Percentiles rank a stretch among this genome's conserved stretches.
Evolutionary conservation across 2,797 vertebrate genomes (phyloP).

Genomic region (Chelidonichthys spinosus): DNA sequence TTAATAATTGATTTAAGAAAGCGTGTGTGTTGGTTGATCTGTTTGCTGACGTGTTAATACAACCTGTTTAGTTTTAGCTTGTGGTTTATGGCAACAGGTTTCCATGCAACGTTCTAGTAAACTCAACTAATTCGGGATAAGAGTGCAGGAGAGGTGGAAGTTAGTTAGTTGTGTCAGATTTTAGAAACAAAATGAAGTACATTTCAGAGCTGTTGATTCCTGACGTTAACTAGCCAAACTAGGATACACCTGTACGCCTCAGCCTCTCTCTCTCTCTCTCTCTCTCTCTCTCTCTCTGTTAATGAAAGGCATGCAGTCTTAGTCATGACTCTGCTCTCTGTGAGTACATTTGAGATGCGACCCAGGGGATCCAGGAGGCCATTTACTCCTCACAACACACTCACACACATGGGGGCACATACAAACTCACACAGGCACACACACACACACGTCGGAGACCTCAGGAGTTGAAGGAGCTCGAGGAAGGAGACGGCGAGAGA

Average conservation of each 20-base stretch:
- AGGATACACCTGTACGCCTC: no score
- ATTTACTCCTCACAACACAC: constrained; percentile 68
- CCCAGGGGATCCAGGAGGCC: constrained; percentile 76
- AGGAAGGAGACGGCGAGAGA: constrained; percentile 23
- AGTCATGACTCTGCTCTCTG: constrained; percentile 78
- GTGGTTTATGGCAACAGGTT: no score
- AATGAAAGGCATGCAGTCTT: constrained; percentile 67
- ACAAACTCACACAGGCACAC: constrained; percentile 47
- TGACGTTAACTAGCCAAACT: background rate
- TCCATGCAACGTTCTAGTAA: no score
- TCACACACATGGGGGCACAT: constrained; percentile 47
- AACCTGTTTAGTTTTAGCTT: no score
- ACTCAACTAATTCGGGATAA: no score
- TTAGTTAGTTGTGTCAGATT: background rate
- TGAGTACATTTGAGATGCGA: constrained; percentile 78
- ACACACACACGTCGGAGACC: constrained; percentile 43
- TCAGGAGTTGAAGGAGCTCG: constrained; percentile 56
- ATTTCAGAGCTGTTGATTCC: background rate
- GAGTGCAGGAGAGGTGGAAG: no score
- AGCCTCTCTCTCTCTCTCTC: background rate
- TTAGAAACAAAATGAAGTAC: background rate
- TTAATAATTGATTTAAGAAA: no score
- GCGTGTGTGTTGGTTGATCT: no score
- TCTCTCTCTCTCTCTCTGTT: constrained; percentile 22
- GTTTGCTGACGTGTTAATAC: no score